Percentiles rank a stretch among this genome's conserved stretches.
Evolutionary conservation across 2,113 vertebrate genomes (phyloP).

Genomic region (Thunnus thynnus): DNA sequence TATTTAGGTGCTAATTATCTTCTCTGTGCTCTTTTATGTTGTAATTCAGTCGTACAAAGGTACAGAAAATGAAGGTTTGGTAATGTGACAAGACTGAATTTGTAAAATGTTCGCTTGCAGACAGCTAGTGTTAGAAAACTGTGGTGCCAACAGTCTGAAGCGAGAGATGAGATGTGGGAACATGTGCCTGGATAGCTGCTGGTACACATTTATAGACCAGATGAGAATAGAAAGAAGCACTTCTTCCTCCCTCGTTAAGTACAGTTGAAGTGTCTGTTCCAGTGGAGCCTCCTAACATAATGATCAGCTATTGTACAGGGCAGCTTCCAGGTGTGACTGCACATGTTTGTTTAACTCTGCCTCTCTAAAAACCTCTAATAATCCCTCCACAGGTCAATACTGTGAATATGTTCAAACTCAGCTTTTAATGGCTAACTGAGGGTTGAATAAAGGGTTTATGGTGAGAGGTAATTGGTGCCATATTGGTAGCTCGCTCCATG

Average conservation of each 20-base stretch:
- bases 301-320: neutral
- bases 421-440: neutral
- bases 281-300: neutral
- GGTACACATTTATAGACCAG: constrained; percentile 15
- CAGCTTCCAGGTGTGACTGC: constrained; percentile 12
- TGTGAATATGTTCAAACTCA: constrained; percentile 26
- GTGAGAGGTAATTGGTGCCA: constrained; percentile 41
- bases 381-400: constrained; percentile 17
- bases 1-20: constrained; percentile 75
- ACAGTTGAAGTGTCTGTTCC: constrained; percentile 32
- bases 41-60: constrained; percentile 25
- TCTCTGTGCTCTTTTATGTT: constrained; percentile 56
- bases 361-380: too few relatives aligned
- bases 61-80: neutral
- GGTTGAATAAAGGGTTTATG: constrained; percentile 1
- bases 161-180: neutral
- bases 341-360: constrained; percentile 4
- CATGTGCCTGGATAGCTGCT: neutral
- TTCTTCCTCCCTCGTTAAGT: neutral
- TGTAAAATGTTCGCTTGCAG: neutral
- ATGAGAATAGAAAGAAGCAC: neutral
- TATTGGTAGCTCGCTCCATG: constrained; percentile 8
- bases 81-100: neutral
- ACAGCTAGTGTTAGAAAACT: constrained; percentile 19
- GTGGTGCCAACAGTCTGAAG: constrained; percentile 32